Evolutionary conservation across 2,888 invertebrate genomes (phyloP), one percentile per base, ranked within the genome.

Genomic region (Rhaphigaster nebulosa): DNA sequence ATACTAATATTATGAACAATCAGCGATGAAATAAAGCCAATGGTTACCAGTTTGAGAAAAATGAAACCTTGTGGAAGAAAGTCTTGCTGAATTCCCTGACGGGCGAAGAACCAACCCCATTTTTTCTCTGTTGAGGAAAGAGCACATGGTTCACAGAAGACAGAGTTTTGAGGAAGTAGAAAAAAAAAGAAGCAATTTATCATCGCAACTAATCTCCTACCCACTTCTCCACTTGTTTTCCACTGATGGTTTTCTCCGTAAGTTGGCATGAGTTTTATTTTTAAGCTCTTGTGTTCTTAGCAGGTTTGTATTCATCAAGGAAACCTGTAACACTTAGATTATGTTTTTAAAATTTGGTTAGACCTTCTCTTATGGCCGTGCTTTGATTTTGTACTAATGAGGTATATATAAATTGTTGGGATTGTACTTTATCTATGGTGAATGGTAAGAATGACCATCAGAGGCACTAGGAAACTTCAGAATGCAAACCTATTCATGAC

Each of bases 121-220:
- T 84, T 84, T 84, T 84, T 84, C 84, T 6, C 26, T 6, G n/a
- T 6, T 18, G 45, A 84, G 84, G 84, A 50, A 84, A 84, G 84
- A 84, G 84, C 84, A 84, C 84, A 84, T 84, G 84, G 84, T 50
- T 45, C 84, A 84, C 84, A 84, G 41, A n/a, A 84, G 84, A 84
- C 84, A 50, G 84, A 84, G n/a, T 84, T 84, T 50, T 45, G 26
- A 84, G 84, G 84, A 84, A 45, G 84, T 84, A 20, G 84, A 84
- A 84, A 84, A 84, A 84, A 80, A 84, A 76, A 76, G 45, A 45
- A 84, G 45, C 84, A 84, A 84, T 84, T 84, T 84, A 84, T 84
- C 84, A 84, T 84, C 45, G 45, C 45, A n/a, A 45, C 84, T 84
- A 84, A 84, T 45, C 84, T 45, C n/a, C 84, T 45, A 45, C 4